Evolutionary conservation across 2,113 vertebrate genomes (phyloP), one percentile per base, ranked within the genome.

Genomic region (Meleagris gallopavo): DNA sequence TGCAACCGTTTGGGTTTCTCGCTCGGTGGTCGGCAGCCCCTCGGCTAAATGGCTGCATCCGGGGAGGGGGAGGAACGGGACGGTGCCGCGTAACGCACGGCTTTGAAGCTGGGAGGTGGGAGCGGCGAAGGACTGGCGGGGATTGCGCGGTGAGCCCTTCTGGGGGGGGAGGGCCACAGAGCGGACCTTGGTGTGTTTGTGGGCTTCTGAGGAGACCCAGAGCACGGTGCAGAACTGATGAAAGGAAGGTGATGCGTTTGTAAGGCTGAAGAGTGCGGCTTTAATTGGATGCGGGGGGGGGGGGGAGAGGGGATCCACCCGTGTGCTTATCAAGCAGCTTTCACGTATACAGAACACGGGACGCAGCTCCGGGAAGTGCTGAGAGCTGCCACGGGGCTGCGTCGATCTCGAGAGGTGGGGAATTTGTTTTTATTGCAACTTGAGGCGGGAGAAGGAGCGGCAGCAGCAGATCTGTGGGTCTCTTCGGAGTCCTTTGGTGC

Each of bases 51-150:
- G 52, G 50, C 50, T 25, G 50, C 50, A 27, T 25, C 50, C 50
- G 12, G 14, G 13, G 52, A 12, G 12, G 48, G 22, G 48, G 22
- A 25, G 24, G 24, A 25, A 50, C 52, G 52, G 52, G 25, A 54
- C 52, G 27, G 25, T 54, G 52, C 52, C 52, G 8, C 3, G 32
- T 3, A 2, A 9, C 34, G 10, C 2, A 6, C 2, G 0, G 75
- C 54, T 61, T 45, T 29, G 43, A 71, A 41, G n/a, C 27, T 25
- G 52, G 40, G 62, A n/a, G 71, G 38, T 46, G 65, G 21, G 79
- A 45, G 52, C 54, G 24, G 22, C 40, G 1, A 2, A 38, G n/a
- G 7, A 34, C 27, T 0, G 17, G 76, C 24, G 2, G 16, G n/a
- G 66, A 34, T 27, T 8, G 62, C 61, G 20, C 11, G 4, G 7